phyloP scores from a whole-genome alignment of 2,113 vertebrate species.

The Hemiscyllium ocellatum region DNA sequence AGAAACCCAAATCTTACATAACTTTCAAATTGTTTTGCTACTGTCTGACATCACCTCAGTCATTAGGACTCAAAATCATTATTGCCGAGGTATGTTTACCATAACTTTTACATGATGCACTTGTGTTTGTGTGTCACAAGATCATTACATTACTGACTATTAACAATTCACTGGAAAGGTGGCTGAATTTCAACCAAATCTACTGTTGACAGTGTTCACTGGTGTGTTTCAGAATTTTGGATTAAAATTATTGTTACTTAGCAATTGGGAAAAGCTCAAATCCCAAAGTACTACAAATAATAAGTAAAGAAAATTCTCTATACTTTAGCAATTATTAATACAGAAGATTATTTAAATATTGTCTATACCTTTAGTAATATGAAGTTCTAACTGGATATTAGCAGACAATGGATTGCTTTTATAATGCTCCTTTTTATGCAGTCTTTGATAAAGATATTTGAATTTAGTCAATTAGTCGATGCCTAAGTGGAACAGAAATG shows the following conservation, averaged over 20 bases:
- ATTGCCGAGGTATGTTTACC: neutral
- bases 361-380: neutral
- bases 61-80: neutral
- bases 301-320: neutral
- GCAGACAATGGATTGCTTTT: too few relatives aligned
- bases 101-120: neutral
- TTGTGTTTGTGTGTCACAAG: neutral
- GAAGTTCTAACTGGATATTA: neutral
- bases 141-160: neutral
- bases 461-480: neutral
- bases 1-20: neutral
- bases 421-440: neutral
- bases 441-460: neutral
- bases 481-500: neutral
- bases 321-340: neutral
- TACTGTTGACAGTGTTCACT: neutral
- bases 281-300: neutral
- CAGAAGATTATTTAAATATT: neutral
- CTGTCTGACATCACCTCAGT: neutral
- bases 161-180: slow-evolving; percentile 12
- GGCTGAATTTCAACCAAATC: neutral
- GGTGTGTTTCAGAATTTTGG: neutral
- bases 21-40: neutral
- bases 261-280: neutral
- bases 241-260: neutral